A percentile compares a stretch with the other conserved stretches of the same genome.
Evolutionary conservation across 1,140 invertebrate genomes (phyloP).

Genomic region (Zelostemma sp.): DNA sequence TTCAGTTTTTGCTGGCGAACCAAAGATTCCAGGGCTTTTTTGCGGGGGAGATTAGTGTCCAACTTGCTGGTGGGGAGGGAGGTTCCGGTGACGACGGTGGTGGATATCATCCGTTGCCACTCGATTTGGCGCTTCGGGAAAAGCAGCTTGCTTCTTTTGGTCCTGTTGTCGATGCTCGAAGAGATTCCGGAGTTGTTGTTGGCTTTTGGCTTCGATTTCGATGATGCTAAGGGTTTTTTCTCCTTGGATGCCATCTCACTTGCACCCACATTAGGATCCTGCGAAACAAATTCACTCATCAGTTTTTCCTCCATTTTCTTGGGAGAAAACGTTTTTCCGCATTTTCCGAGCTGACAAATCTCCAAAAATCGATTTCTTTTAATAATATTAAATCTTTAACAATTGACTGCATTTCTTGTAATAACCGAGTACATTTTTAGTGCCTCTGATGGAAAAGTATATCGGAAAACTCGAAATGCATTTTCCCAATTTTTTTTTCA

Average conservation of each 20-base stretch:
- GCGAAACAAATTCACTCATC: too few species aligned
- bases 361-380: too few species aligned
- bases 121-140: conserved; percentile 50
- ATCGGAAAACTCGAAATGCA: too few species aligned
- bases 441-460: too few species aligned
- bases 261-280: conserved; percentile 71
- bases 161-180: conserved; percentile 52
- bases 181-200: conserved; percentile 60
- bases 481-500: too few species aligned
- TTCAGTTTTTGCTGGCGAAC: conserved; percentile 61
- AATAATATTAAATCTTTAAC: too few species aligned
- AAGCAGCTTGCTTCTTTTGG: conserved; percentile 57
- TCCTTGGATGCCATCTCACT: conserved; percentile 72
- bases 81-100: conserved; percentile 58
- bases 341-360: too few species aligned
- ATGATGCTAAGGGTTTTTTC: conserved; percentile 69
- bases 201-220: conserved; percentile 67
- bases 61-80: conserved; percentile 60
- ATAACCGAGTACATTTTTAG: too few species aligned
- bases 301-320: too few species aligned
- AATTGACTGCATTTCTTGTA: too few species aligned
- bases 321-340: too few species aligned
- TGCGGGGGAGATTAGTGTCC: conserved; percentile 63
- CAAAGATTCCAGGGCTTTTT: conserved; percentile 60
- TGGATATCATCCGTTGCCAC: conserved; percentile 57